Evolutionary conservation across 1,140 invertebrate species (phyloP), one percentile per base, ranked within the genome.

Genomic region (Rhizoglyphus robini): DNA sequence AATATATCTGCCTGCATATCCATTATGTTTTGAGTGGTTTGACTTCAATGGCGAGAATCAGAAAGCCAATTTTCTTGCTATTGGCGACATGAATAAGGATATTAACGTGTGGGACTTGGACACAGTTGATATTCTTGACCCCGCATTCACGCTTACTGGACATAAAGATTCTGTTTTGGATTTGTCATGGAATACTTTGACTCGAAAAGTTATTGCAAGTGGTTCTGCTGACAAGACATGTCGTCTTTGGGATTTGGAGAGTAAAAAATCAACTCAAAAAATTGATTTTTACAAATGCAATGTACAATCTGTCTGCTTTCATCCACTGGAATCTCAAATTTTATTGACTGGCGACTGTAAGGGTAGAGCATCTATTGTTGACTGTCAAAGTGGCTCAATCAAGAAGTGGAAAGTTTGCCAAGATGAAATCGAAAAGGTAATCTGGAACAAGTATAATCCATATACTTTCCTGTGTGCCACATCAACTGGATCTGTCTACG

Each of bases 101-200:
- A 95, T 98, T 65, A 84, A 90, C 68, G 82, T 97, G 13, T 97
- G 93, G 93, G 91, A 98, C 76, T 76, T 97, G 32, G 93, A 97
- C 78, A 81, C 97, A 60, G 83, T 95, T 60, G 88, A 96, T 73
- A 84, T 84, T 67, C 76, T 96, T 25, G 89, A 93, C 74, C 90
- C 94, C 38, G 84, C 84, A 69, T 25, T 29, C 49, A 82, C 71
- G 79, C 74, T 79, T 51, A 73, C 84, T 65, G 89, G 90, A 23
- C 93, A 97, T 73, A 87, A 79, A 69, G 88, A 95, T 78, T 89
- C 93, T 62, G 92, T 98, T 0, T 75, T 97, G 20, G 86, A 88
- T 77, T 73, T 96, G 1, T 84, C 90, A 0, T 97, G 93, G 94
- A 96, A 96, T 78, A 79, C 76, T 59, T 81, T 84, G 71, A 86